These are phyloP conservation scores for Probosciger aterrimus DNA, from an alignment of 2,113 vertebrate genomes.

Conservation along the genomic window DNA sequence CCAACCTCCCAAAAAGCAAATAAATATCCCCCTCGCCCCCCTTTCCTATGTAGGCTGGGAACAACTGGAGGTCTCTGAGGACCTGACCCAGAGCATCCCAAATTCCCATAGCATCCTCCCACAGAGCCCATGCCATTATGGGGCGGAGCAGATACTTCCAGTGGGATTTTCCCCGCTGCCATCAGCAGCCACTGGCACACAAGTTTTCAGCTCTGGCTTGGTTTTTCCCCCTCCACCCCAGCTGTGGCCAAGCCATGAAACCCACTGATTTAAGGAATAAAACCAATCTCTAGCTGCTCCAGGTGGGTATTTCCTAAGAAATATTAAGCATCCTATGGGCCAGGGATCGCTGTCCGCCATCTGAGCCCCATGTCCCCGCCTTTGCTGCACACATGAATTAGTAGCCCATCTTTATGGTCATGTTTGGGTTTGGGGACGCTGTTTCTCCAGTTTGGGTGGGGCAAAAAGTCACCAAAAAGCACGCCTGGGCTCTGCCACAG, in stretches of 20 bases:
- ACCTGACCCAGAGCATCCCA: not conserved
- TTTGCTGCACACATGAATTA: fast-evolving
- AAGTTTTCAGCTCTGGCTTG: not conserved
- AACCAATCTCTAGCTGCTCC: not conserved
- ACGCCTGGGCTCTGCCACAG: not conserved
- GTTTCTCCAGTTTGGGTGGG: not conserved
- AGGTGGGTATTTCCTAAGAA: not conserved
- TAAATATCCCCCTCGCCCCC: fast-evolving
- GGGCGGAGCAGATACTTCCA: not conserved
- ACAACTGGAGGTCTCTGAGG: not conserved
- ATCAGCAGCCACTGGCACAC: not conserved
- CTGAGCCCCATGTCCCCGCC: not conserved
- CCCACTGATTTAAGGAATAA: not conserved
- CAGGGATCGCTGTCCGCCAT: fast-evolving
- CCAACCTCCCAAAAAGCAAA: not conserved
- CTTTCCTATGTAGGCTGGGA: not conserved
- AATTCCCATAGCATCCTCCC: not conserved
- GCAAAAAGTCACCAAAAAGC: not conserved
- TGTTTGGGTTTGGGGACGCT: fast-evolving
- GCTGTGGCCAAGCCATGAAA: not conserved
- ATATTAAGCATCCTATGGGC: fast-evolving
- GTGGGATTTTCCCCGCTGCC: not conserved
- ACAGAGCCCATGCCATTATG: not conserved
- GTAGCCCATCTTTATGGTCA: not conserved
- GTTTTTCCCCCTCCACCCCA: fast-evolving